phyloP scores from a whole-genome alignment of 2,113 vertebrate genomes.

The Elgaria multicarinata region DNA sequence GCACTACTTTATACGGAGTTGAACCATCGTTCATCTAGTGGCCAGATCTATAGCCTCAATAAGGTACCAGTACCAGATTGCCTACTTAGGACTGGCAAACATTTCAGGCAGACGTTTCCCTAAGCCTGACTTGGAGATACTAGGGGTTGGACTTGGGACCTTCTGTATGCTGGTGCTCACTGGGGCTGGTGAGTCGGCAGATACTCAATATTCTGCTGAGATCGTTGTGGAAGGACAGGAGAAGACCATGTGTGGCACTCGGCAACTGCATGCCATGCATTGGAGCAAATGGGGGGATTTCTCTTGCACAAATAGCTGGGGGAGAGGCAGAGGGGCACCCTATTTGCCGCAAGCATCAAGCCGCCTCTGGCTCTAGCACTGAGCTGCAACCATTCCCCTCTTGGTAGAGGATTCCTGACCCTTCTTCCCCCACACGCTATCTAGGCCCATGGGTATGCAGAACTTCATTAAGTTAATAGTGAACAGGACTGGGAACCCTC shows the following conservation, averaged over 20 bases:
- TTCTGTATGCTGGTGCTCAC: background rate
- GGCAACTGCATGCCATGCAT: background rate
- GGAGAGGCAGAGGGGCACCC: no score
- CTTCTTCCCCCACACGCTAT: constrained; percentile 30
- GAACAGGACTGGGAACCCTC: constrained; percentile 54
- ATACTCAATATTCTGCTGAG: no score
- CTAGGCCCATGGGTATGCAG: background rate
- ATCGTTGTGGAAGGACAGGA: no score
- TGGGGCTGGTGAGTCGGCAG: no score
- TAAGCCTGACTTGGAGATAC: background rate
- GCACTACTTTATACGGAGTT: background rate
- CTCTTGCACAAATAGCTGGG: no score
- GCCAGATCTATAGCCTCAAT: background rate
- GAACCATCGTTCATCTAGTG: background rate
- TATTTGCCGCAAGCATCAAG: no score
- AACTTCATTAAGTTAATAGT: constrained; percentile 48
- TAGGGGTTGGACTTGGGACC: background rate
- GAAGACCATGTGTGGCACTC: no score
- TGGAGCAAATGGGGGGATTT: no score
- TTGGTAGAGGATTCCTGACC: constrained; percentile 4
- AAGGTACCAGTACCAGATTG: no score
- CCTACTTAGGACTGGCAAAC: no score
- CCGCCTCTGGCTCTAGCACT: no score
- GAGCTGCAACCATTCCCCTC: background rate
- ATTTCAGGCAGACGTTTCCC: background rate